These are phyloP conservation scores for Palloptera scutellata DNA, from an alignment of 2,888 invertebrate genomes.

Conservation along the genomic window DNA sequence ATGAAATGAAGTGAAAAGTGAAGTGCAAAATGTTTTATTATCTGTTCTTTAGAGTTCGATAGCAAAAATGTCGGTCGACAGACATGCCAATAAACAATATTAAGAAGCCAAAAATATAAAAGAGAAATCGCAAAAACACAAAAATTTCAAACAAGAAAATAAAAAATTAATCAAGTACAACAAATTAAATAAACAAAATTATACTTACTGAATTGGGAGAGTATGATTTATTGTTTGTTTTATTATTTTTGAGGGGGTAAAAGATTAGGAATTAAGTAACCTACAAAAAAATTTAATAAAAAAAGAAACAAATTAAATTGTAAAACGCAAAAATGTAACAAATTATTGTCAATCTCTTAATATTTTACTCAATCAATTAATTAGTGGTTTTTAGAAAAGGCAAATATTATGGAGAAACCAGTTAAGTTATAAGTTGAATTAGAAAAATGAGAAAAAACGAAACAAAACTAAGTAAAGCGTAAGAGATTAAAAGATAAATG, in stretches of 20 bases:
- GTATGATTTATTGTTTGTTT: slow-evolving; percentile 41
- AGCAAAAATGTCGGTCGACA: background rate
- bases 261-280: slow-evolving; percentile 65
- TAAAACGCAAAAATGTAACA: slow-evolving; percentile 30
- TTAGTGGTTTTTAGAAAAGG: no score
- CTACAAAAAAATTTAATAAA: slow-evolving; percentile 64
- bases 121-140: background rate
- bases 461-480: background rate
- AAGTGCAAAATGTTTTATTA: no score
- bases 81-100: background rate
- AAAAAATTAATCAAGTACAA: slow-evolving; percentile 32
- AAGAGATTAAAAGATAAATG: slow-evolving; percentile 45
- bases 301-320: slow-evolving; percentile 49
- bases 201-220: slow-evolving; percentile 43
- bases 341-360: no score
- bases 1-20: no score
- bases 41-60: no score
- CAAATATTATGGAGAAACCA: no score
- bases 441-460: slow-evolving; percentile 2
- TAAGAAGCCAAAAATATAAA: background rate
- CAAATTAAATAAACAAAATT: slow-evolving; percentile 37
- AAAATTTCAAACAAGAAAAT: slow-evolving; percentile 9
- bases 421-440: background rate
- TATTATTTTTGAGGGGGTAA: slow-evolving; percentile 37
- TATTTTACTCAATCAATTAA: slow-evolving; percentile 33